Percentiles rank a stretch among this genome's conserved stretches.
Conservation (phyloP, 2,888 invertebrate genomes). For the Allygus modestus region DNA sequence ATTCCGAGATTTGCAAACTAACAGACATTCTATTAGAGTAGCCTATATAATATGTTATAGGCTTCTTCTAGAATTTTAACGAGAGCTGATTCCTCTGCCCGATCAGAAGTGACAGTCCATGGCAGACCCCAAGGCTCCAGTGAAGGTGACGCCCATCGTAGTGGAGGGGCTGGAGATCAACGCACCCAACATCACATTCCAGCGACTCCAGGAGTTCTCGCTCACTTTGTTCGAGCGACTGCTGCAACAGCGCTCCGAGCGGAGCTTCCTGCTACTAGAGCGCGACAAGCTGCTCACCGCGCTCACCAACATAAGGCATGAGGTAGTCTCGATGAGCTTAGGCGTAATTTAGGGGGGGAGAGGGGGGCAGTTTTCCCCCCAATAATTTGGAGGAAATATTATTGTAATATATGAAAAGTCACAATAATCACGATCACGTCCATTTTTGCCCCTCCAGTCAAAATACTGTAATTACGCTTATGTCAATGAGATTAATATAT, state of each 20-base stretch:
- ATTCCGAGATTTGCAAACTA: too few relatives aligned
- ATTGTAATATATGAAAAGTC: too few relatives aligned
- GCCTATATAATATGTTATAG: too few relatives aligned
- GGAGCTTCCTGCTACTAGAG: slow-evolving; percentile 41
- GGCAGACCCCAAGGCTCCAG: neutral
- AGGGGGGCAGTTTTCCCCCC: too few relatives aligned
- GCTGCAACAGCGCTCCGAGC: slow-evolving; percentile 25
- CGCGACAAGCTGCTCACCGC: slow-evolving; percentile 45
- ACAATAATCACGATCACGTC: too few relatives aligned
- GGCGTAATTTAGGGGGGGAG: too few relatives aligned
- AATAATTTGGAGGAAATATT: too few relatives aligned
- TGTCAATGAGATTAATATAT: too few relatives aligned
- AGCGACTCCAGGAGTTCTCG: slow-evolving; percentile 54
- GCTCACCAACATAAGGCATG: slow-evolving; percentile 34
- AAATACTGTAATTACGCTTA: too few relatives aligned
- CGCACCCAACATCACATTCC: slow-evolving; percentile 38
- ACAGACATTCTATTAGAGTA: too few relatives aligned
- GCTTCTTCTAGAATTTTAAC: too few relatives aligned
- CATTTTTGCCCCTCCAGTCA: too few relatives aligned
- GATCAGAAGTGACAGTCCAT: neutral
- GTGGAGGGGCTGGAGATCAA: slow-evolving; percentile 53
- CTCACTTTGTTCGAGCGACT: slow-evolving; percentile 52
- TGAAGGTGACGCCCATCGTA: slow-evolving; percentile 40
- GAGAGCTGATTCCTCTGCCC: neutral
- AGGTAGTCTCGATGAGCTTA: neutral